phyloP scores from a whole-genome alignment of 2,113 vertebrate genomes.

The Numida meleagris region DNA sequence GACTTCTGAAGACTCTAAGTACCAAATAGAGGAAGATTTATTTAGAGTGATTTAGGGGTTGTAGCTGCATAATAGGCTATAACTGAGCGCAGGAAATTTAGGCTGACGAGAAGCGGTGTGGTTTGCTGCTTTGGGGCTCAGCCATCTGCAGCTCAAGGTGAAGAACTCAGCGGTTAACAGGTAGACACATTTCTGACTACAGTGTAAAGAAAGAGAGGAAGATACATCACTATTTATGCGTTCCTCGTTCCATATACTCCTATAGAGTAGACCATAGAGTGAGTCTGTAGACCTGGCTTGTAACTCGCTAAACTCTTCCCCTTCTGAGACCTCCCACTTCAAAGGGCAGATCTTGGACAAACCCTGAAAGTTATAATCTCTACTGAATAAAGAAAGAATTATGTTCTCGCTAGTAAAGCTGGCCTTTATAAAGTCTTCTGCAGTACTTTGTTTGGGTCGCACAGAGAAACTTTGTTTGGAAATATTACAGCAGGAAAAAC shows the following conservation, averaged over 20 bases:
- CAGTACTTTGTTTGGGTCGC: background rate
- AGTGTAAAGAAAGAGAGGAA: background rate
- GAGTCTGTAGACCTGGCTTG: background rate
- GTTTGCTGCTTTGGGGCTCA: background rate
- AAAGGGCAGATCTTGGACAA: background rate
- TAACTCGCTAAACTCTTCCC: background rate
- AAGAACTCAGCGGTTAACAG: background rate
- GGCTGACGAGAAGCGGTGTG: background rate
- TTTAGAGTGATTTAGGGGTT: background rate
- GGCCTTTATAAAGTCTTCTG: background rate
- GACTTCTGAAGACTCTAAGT: background rate
- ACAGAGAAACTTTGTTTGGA: slow-evolving; percentile 35
- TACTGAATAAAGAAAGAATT: background rate
- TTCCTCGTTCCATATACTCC: background rate
- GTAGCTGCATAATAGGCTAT: slow-evolving; percentile 2
- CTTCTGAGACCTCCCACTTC: background rate
- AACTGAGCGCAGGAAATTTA: background rate
- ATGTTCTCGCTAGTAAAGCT: background rate
- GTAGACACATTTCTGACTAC: background rate
- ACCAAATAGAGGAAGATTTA: slow-evolving; percentile 45
- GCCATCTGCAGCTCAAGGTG: background rate
- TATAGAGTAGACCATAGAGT: too few relatives aligned
- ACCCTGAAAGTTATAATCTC: background rate
- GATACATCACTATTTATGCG: background rate
- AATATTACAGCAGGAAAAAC: slow-evolving; percentile 19